These are phyloP conservation scores for Masticophis lateralis DNA, from an alignment of 2,797 vertebrate species.

Conservation along the genomic window DNA sequence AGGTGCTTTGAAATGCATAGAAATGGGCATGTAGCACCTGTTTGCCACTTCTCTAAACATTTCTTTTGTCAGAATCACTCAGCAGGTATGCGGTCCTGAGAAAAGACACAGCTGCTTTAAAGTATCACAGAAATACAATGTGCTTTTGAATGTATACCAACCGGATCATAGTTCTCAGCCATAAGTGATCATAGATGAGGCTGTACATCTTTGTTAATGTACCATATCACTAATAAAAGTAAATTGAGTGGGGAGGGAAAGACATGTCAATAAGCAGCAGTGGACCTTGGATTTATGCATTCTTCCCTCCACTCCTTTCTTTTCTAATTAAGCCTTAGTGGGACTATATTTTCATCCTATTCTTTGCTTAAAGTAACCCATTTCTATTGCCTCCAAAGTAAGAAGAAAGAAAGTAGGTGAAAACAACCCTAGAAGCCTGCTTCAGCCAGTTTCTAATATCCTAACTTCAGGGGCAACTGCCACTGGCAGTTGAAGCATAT, in stretches of 20 bases:
- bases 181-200: background rate
- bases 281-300: background rate
- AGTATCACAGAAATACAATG: background rate
- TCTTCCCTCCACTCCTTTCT: background rate
- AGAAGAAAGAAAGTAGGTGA: background rate
- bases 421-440: background rate
- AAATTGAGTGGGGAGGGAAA: background rate
- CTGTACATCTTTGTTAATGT: background rate
- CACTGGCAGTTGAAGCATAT: background rate
- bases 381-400: background rate
- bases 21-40: background rate
- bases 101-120: background rate
- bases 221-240: background rate
- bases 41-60: background rate
- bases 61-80: background rate
- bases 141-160: background rate
- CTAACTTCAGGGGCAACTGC: background rate
- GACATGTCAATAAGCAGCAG: background rate
- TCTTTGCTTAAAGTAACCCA: background rate
- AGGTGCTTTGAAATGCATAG: background rate
- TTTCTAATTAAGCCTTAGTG: background rate
- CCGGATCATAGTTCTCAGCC: background rate
- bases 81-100: background rate
- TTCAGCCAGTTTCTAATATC: background rate
- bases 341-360: background rate